phyloP scores from a whole-genome alignment of 2,888 invertebrate genomes.

The Cabera pusaria region DNA sequence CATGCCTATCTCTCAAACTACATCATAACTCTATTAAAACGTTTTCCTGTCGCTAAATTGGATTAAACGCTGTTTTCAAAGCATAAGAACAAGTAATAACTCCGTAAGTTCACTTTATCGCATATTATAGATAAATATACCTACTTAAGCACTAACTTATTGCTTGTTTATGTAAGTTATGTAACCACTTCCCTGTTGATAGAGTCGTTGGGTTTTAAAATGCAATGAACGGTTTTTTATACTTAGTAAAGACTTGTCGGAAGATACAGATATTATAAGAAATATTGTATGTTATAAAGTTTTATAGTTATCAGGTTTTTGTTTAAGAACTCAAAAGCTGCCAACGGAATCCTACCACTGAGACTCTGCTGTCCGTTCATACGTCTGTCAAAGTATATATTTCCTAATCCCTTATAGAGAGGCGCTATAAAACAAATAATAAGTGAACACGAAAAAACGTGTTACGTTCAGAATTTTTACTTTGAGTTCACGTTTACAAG shows the following conservation, averaged over 20 bases:
- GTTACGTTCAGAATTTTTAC: too few relatives aligned
- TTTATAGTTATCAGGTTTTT: too few relatives aligned
- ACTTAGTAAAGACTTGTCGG: background rate
- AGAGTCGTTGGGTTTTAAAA: slow-evolving; percentile 14
- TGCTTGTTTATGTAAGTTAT: slow-evolving; percentile 23
- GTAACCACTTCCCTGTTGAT: slow-evolving; percentile 21
- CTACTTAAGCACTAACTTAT: slow-evolving; percentile 20
- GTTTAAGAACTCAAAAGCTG: too few relatives aligned
- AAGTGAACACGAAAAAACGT: too few relatives aligned
- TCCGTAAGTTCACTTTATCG: slow-evolving; percentile 34
- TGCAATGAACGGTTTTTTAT: slow-evolving; percentile 7
- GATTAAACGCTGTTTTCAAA: slow-evolving; percentile 67
- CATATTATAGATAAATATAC: slow-evolving; percentile 27
- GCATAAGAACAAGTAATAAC: slow-evolving; percentile 63
- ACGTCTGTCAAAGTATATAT: too few relatives aligned
- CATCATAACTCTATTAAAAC: slow-evolving; percentile 49
- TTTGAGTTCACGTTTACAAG: too few relatives aligned
- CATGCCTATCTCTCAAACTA: slow-evolving; percentile 45
- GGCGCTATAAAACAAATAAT: too few relatives aligned
- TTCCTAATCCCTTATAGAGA: too few relatives aligned
- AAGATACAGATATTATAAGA: too few relatives aligned
- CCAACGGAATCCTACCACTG: too few relatives aligned
- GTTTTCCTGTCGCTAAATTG: slow-evolving; percentile 73
- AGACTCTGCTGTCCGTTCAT: too few relatives aligned
- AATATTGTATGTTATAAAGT: too few relatives aligned